Evolutionary conservation across 2,113 vertebrate species (phyloP).

Genomic region (Myotis davidii): DNA sequence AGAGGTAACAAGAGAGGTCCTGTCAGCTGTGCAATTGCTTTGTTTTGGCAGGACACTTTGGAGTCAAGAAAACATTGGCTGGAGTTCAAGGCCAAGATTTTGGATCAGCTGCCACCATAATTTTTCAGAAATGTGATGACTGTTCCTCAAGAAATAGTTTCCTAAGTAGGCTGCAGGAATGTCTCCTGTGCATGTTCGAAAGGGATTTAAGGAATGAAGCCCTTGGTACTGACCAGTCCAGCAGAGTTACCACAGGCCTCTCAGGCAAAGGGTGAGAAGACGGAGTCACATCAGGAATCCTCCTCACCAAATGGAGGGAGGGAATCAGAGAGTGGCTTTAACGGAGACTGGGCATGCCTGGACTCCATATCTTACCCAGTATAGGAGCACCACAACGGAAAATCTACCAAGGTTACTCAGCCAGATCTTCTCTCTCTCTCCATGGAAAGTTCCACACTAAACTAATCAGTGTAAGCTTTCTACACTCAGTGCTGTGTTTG

Average conservation of each 20-base stretch:
- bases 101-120: conserved; percentile 83
- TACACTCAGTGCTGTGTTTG: neutral
- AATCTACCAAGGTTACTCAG: neutral
- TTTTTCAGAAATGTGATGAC: conserved; percentile 87
- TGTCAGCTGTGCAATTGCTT: conserved; percentile 85
- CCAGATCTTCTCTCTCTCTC: neutral
- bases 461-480: neutral
- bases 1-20: conserved; percentile 84
- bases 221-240: neutral
- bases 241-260: neutral
- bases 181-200: conserved; percentile 64
- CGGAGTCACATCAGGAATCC: neutral
- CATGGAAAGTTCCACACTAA: neutral
- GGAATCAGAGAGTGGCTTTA: neutral
- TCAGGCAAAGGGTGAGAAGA: conserved; percentile 1
- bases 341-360: neutral
- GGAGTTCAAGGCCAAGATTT: conserved; percentile 84
- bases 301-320: neutral
- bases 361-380: neutral
- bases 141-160: conserved; percentile 86
- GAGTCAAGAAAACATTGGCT: conserved; percentile 86
- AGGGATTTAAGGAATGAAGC: conserved; percentile 71
- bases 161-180: conserved; percentile 83
- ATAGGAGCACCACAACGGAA: neutral
- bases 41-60: conserved; percentile 84